Evolutionary conservation across 2,888 invertebrate species (phyloP), one percentile per base, ranked within the genome.

Genomic region (Cephus sareptanus): DNA sequence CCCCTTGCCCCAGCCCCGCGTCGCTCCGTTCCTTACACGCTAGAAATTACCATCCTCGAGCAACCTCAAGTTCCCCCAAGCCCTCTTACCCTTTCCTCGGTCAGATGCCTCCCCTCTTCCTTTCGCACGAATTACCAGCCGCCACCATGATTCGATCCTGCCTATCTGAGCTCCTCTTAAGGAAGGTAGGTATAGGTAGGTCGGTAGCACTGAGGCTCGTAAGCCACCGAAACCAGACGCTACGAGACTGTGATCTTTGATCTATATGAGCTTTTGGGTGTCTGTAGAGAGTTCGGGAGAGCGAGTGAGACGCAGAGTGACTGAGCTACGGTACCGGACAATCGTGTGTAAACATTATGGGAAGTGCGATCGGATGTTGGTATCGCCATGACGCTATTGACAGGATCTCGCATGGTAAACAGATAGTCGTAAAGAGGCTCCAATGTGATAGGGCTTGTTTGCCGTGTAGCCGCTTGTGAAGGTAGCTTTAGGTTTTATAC

Each of bases 371-470:
- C 56, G 71, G 31, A 71, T 33, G 31, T 71, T 71, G 71, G 31
- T 71, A 71, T 78, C 75, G 75, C 73, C 69, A 69, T 73, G 40
- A 69, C 73, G 56, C 71, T 78, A 78, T 78, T 76, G 76, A 78
- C 78, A 78, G 76, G 75, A 56, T 75, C 33, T 31, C 68, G 70
- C 30, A 74, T 74, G 30, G 76, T 73, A 76, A 79, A 76, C 76
- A 79, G 79, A 79, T 79, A 79, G 70, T 69, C 74, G 69, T 76
- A 71, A 78, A 78, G 79, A 79, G 79, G 79, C 34, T 70, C 37
- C 69, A 9, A 23, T 56, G n/a, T 31, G 75, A 75, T 75, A 70
- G 35, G 40, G 12, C 35, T 34, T 77, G 31, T 74, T 77, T 77
- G 75, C 40, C n/a, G 35, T 56, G 31, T 37, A 11, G 23, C 56